Base-by-base conservation (phyloP, 2,797 vertebrate genomes). In the Ctenochaetus hawaiiensis region DNA sequence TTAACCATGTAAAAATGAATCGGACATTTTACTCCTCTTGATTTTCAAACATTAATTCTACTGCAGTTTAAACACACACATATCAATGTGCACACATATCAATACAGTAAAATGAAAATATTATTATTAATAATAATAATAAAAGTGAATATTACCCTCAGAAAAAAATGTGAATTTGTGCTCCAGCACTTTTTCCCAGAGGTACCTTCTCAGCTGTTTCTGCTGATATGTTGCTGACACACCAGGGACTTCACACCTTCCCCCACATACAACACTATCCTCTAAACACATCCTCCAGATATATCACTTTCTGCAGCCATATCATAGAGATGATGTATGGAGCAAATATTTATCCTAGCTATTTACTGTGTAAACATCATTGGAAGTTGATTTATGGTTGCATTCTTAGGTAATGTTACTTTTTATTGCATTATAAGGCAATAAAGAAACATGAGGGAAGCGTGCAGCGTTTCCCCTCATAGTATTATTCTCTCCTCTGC, bases 171-270 rank as follows among this genome's bases (percentile, higher is more conserved):
- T 64, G 49, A 57, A 51, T 82, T 72, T 72, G 43, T 67, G 60
- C 49, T 51, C 53, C n/a, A 68, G 45, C 41, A 34, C 30, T 20
- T 39, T 80, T 74, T 83, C 88, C 80, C 76, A 17, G 34, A 68
- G 61, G 80, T 81, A 67, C 73, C 45, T 78, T 47, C 67, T 89
- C 75, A 82, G 83, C 82, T 84, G 17, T 85, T 87, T 83, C 56
- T 57, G 47, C 68, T 85, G 75, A 87, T 80, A 72, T 80, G 72
- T 53, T 86, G 82, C 81, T 85, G 86, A 93, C 85, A 91, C 81
- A 70, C 77, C 69, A 68, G 81, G 80, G 86, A 89, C 64, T 81
- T 88, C 78, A 81, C 83, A 84, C 78, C 68, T 26, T 75, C 85
- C 82, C 75, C 76, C 89, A 80, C 85, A 89, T 37, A 69, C 67